Evolutionary conservation across 2,113 vertebrate species (phyloP), one percentile per base, ranked within the genome.

Genomic region (Larimichthys polyactis): DNA sequence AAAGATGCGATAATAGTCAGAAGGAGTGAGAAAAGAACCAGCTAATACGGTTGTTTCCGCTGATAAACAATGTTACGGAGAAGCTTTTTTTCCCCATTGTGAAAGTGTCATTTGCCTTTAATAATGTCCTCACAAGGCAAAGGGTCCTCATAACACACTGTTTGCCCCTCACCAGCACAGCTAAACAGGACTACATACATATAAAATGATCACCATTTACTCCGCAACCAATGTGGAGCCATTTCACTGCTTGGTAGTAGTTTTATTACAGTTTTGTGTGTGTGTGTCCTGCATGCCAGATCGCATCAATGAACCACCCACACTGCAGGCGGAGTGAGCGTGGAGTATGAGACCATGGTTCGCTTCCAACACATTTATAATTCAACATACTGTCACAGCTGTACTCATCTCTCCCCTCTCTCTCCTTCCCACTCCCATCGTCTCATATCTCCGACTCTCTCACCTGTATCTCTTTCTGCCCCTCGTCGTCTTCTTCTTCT

Each of bases 281-380:
- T 6, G 58, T 81, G 77, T 84, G 79, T 75, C 67, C 65, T 83
- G 72, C 73, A 76, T 91, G 87, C 85, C 86, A 84, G 70, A 87
- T 87, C 20, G 67, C 88, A 91, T 90, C 86, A 90, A 80, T 84
- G 87, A 90, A 59, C 82, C 89, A 70, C 86, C 85, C 92, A 91
- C 92, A 90, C 89, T 76, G 83, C 80, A 84, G 85, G 75, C 81
- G 76, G 67, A 75, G 54, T 0, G 32, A 77, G 75, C 72, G 59
- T 11, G 5, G 71, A 87, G 82, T 81, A 76, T 81, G 78, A 92
- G 71, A 82, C 86, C 77, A 43, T 17, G 77, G 82, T 73, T 81
- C 73, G 46, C 90, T 90, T 91, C 75, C 88, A 88, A 74, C 85
- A 80, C 87, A 94, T 93, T 93, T 83, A 94, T 93, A 90, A 94